Evolutionary conservation across 2,888 invertebrate genomes (phyloP), one percentile per base, ranked within the genome.

Genomic region (Lasioglossum morio): DNA sequence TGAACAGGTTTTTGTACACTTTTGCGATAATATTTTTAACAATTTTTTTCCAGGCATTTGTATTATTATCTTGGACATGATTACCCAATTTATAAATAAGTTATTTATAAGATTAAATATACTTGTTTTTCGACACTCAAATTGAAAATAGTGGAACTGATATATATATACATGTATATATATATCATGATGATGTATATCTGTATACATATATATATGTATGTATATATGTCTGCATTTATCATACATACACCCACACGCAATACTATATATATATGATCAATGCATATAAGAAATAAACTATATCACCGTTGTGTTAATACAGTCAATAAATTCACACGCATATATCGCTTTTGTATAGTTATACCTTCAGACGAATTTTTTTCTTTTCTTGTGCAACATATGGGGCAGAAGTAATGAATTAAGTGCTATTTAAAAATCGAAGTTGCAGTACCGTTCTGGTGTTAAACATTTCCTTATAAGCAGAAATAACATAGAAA

Each of bases 221-320:
- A 88, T 84, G 60, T 81, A 23, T 70, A 69, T 69, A 37, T 79
- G 78, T 84, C 79, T 89, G 87, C 87, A 79, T 82, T 88, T 82
- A 77, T 78, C 86, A 84, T 78, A 88, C 77, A 87, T 84, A 82
- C 78, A 86, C 85, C 63, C 66, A 88, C 85, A 85, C 83, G 81
- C 77, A 83, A 82, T 86, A 81, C 74, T 80, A 82, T 80, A 86
- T 83, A 72, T 82, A 90, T 85, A 90, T 81, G 80, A 83, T 86
- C 82, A 85, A 82, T 88, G 86, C 72, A 80, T 86, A 85, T 83
- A 85, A 84, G 84, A 89, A 89, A 85, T 72, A 89, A 88, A 84
- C 77, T 88, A 75, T 72, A 81, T 82, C 80, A 87, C 72, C 80
- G 79, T 76, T 69, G 77, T 77, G 72, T 77, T 88, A 85, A 77